Conservation (phyloP, 2,888 invertebrate species). For the Electrophaes corylata region DNA sequence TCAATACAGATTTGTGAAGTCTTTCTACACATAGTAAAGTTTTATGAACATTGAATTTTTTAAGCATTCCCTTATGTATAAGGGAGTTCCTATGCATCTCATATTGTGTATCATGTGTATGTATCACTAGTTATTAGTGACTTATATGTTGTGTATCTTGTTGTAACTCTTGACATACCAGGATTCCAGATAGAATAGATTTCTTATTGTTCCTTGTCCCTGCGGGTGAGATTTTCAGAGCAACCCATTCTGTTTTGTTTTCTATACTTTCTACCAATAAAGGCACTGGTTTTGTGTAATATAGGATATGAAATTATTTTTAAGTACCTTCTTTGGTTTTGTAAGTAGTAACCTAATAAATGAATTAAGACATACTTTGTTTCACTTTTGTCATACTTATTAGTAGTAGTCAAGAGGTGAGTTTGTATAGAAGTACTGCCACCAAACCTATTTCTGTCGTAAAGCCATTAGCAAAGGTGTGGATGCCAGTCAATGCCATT, state of each 20-base stretch:
- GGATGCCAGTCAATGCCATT: too few relatives aligned
- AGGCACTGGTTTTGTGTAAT: constrained; percentile 19
- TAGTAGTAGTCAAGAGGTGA: too few relatives aligned
- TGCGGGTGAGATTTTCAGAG: background rate
- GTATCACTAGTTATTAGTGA: constrained; percentile 7
- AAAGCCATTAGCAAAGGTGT: too few relatives aligned
- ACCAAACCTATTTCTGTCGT: too few relatives aligned
- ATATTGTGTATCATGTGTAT: background rate
- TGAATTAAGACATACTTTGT: constrained; percentile 3
- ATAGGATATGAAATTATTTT: constrained; percentile 16
- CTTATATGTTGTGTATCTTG: constrained; percentile 10
- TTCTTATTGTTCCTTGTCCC: background rate
- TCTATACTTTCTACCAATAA: constrained; percentile 12
- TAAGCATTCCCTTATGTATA: constrained; percentile 21
- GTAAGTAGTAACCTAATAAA: constrained; percentile 22
- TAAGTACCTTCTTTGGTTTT: constrained; percentile 16
- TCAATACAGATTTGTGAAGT: constrained; percentile 3
- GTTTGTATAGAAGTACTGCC: too few relatives aligned
- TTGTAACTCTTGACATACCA: background rate
- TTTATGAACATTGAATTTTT: background rate
- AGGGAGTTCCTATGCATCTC: constrained; percentile 15
- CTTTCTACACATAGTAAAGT: background rate
- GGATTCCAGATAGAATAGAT: background rate
- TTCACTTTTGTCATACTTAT: background rate
- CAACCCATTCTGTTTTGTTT: constrained; percentile 7